Base-by-base conservation (phyloP, 2,888 invertebrate genomes). In the Drosophila paracracens region DNA sequence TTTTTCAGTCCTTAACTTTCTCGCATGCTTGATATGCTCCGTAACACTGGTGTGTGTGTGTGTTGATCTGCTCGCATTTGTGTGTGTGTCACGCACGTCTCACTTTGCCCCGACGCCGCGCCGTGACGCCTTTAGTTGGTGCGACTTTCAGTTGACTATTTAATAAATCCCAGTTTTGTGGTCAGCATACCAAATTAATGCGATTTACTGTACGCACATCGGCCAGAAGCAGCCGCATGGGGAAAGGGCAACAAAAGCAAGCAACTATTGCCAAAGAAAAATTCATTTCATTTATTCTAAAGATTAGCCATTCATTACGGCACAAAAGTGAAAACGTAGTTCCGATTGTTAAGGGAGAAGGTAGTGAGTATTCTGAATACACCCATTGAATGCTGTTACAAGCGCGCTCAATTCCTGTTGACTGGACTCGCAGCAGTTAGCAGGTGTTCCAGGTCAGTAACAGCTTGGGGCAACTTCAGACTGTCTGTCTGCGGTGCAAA, bases 81-180 rank as follows among this genome's bases (percentile, higher is more conserved):
- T 83, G 84, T 86, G 87, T 81, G 83, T 79, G 70, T 81, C 81
- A 84, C 85, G 85, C 83, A 86, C 86, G 74, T 71, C 59, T 65
- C 69, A 66, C 68, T 68, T 8, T 25, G 64, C 53, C 56, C 38
- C 63, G 65, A 64, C 57, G 64, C 59, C 56, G 31, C 43, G 27
- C 33, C 21, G 21, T 38, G 11, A 36, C 67, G 58, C 35, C 59
- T 38, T 71, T 68, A 69, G 81, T 66, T 58, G 72, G 53, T 63
- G 76, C 35, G 77, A 81, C 61, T 73, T 83, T 76, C 76, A 89
- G 85, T 86, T 89, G 89, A 89, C 89, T 88, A 88, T 88, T 89
- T 89, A 89, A 91, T 91, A 90, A 91, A 91, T 90, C 90, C 83
- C 88, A 81, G 84, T 91, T 86, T 83, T 90, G 91, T 82, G 91